Evolutionary conservation across 2,797 vertebrate genomes (phyloP).

Genomic region (Threskiornis aethiopicus): DNA sequence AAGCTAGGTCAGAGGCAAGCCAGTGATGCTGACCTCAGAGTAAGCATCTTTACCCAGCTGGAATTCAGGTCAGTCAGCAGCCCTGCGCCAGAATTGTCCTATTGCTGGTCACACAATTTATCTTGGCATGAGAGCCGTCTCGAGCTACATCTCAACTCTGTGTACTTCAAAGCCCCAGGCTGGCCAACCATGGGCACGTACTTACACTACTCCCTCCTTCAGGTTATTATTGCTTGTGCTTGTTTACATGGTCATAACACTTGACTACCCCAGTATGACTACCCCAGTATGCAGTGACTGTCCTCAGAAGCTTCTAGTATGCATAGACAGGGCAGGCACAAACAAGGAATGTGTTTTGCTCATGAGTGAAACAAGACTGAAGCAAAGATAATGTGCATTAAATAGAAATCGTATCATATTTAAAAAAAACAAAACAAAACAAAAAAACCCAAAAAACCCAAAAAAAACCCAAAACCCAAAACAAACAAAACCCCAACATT

Average conservation of each 20-base stretch:
- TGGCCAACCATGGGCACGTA: accelerated
- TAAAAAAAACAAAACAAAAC: too few species aligned
- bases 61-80: neutral
- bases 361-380: neutral
- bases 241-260: neutral
- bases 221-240: neutral
- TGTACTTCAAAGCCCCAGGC: neutral
- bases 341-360: neutral
- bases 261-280: neutral
- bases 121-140: neutral
- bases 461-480: too few species aligned
- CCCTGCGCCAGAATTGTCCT: neutral
- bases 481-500: too few species aligned
- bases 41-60: neutral
- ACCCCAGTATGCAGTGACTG: neutral
- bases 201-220: neutral
- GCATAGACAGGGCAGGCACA: neutral
- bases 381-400: neutral
- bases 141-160: neutral
- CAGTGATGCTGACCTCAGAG: neutral
- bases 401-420: neutral
- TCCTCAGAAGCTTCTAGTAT: neutral
- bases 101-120: neutral
- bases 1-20: neutral
- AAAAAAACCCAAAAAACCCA: too few species aligned